Base-by-base conservation (phyloP, 2,797 vertebrate genomes). In the Tapera naevia region DNA sequence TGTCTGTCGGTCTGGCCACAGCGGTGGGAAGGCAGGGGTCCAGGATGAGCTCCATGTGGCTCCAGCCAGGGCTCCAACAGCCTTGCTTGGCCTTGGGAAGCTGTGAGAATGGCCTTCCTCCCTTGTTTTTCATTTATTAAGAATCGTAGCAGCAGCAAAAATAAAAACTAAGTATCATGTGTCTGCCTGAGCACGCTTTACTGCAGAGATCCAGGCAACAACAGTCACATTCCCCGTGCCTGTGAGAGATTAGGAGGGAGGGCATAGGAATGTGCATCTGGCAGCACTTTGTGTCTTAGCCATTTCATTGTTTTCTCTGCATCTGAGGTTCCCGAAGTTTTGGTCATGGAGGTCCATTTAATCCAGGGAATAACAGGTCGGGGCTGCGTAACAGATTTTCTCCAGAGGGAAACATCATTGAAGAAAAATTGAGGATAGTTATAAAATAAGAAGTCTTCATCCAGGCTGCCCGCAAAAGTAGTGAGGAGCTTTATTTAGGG, bases 231-330 rank as follows among this genome's bases (percentile, higher is more conserved):
- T 88, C 94, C 91, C 85, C 1, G 5, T 1, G 88, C 85, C 82
- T 78, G 91, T 92, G 93, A 93, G 89, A 89, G 94, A 95, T 96
- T 94, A 94, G 6, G 21, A 86, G 95, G 94, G 80, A 94, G 91
- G 80, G 82, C 0, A 46, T 91, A 96, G 94, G 94, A 96, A 96
- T 96, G 95, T 96, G 95, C 94, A 95, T 96, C 96, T 96, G 96
- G 96, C 95, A 95, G 96, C 96, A 94, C 91, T 96, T 94, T 86
- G 73, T 94, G 43, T 94, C 93, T 96, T 96, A 91, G 88, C 89
- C n/a, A 45, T 90, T 94, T 65, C 66, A 33, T 82, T 94, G 88
- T 93, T 95, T 91, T 94, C 80, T 90, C 91, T 94, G 86, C 89
- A 62, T 89, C 76, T 61, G 85, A 94, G 51, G 4, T 94, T 96